These are phyloP conservation scores for Calyptomena viridis DNA, from an alignment of 2,113 vertebrate genomes.

Conservation along the genomic window DNA sequence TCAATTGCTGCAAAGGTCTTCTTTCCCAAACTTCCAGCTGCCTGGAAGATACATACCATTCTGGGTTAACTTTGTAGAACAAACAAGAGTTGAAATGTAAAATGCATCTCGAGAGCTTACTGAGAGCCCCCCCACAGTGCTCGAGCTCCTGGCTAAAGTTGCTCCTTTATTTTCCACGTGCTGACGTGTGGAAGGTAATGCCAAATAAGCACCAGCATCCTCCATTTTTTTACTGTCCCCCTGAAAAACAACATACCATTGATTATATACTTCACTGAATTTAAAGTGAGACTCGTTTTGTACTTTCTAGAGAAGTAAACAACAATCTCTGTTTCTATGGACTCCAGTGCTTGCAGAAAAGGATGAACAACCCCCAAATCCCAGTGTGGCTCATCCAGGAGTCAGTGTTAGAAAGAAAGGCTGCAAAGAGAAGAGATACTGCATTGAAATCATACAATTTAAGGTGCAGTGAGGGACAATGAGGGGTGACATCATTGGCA, in stretches of 20 bases:
- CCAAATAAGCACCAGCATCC: conserved; percentile 86
- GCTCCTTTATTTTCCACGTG: conserved; percentile 79
- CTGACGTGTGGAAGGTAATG: conserved; percentile 81
- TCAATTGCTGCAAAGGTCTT: background rate
- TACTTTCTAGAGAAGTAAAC: background rate
- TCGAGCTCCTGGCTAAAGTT: conserved; percentile 80
- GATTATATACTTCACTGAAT: background rate
- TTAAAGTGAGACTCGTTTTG: background rate
- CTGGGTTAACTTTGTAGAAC: conserved; percentile 98
- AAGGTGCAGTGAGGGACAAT: background rate
- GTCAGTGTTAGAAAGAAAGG: background rate
- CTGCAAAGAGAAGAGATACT: background rate
- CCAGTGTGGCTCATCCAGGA: accelerated
- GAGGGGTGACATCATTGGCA: background rate
- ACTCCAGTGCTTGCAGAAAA: background rate
- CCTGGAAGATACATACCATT: conserved; percentile 79
- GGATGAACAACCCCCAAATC: background rate
- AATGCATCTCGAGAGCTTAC: conserved; percentile 90
- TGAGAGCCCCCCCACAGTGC: conserved; percentile 82
- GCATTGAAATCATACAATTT: background rate
- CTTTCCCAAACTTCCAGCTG: background rate
- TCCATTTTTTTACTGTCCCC: conserved; percentile 99
- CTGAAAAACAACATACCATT: conserved; percentile 69
- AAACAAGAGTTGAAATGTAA: conserved; percentile 91
- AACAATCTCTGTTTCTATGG: background rate